phyloP scores from a whole-genome alignment of 2,113 vertebrate species.

The Paraplagusia blochii region DNA sequence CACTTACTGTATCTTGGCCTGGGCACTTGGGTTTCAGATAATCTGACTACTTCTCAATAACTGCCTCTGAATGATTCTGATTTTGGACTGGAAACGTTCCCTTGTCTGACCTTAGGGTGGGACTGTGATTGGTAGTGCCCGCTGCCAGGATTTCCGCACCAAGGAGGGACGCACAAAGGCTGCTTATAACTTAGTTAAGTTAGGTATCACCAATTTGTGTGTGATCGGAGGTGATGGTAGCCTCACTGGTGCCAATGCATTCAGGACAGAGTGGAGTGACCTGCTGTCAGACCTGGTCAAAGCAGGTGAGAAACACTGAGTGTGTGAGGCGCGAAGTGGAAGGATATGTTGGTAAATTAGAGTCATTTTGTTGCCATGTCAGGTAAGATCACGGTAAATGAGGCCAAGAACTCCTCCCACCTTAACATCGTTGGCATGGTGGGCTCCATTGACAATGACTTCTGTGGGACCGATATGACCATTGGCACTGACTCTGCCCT shows the following conservation, averaged over 20 bases:
- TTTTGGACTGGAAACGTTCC: slow-evolving; percentile 9
- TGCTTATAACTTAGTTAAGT: slow-evolving; percentile 85
- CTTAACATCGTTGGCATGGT: slow-evolving; percentile 97
- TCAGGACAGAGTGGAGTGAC: slow-evolving; percentile 88
- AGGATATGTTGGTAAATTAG: background rate
- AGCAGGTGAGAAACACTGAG: slow-evolving; percentile 67
- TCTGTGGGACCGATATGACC: slow-evolving; percentile 98
- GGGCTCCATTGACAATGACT: slow-evolving; percentile 97
- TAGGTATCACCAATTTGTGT: slow-evolving; percentile 87
- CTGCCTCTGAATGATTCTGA: background rate
- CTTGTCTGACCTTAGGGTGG: slow-evolving; percentile 78
- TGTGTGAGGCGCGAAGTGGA: background rate
- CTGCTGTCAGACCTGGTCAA: slow-evolving; percentile 83
- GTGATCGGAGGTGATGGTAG: slow-evolving; percentile 71
- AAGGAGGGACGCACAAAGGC: slow-evolving; percentile 87
- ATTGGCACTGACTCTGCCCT: slow-evolving; percentile 96
- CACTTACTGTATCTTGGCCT: slow-evolving; percentile 3
- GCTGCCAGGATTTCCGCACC: slow-evolving; percentile 87
- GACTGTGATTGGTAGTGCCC: slow-evolving; percentile 92
- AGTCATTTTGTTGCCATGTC: slow-evolving; percentile 12
- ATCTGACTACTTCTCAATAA: background rate
- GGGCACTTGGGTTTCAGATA: slow-evolving; percentile 11
- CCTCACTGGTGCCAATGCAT: slow-evolving; percentile 90
- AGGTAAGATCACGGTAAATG: slow-evolving; percentile 82
- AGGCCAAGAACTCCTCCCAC: slow-evolving; percentile 78